Evolutionary conservation across 23 tunicate genomes (phyloP).

Genomic region (Ciona savignyi): DNA sequence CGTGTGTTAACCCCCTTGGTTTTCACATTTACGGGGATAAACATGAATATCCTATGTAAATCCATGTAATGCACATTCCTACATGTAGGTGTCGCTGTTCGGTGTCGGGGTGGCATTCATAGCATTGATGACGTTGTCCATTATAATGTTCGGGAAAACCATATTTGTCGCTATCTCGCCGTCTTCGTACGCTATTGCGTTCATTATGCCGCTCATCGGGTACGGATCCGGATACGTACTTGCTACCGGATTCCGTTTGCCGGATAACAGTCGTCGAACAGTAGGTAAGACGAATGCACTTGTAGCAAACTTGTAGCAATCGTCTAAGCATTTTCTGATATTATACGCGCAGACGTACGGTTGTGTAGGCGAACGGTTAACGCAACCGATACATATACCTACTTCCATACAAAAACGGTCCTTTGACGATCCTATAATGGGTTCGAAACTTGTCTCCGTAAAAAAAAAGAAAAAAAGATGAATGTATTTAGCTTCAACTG

Average conservation of each 20-base stretch:
- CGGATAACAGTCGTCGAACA: conserved; percentile 68
- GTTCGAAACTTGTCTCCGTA: too few species aligned
- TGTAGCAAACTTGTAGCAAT: neutral
- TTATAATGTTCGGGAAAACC: conserved; percentile 34
- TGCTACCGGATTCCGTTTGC: conserved; percentile 48
- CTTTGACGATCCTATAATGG: too few species aligned
- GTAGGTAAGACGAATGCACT: too few species aligned
- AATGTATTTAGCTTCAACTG: too few species aligned
- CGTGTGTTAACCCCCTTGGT: too few species aligned
- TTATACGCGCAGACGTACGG: too few species aligned
- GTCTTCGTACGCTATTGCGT: conserved; percentile 36
- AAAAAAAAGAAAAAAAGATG: too few species aligned
- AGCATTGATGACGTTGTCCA: conserved; percentile 59
- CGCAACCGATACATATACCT: too few species aligned
- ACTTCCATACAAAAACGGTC: too few species aligned
- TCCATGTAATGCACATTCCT: neutral
- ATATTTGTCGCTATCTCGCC: conserved; percentile 49
- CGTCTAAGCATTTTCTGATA: neutral
- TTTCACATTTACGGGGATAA: too few species aligned
- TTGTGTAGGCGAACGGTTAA: too few species aligned
- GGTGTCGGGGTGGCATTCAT: conserved; percentile 47
- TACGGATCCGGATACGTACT: conserved; percentile 50
- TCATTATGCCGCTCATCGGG: conserved; percentile 60
- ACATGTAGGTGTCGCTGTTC: conserved; percentile 43
- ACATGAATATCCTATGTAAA: too few species aligned